These are phyloP conservation scores for Nansenia antarctica DNA, from an alignment of 2,113 vertebrate genomes.

Conservation along the genomic window DNA sequence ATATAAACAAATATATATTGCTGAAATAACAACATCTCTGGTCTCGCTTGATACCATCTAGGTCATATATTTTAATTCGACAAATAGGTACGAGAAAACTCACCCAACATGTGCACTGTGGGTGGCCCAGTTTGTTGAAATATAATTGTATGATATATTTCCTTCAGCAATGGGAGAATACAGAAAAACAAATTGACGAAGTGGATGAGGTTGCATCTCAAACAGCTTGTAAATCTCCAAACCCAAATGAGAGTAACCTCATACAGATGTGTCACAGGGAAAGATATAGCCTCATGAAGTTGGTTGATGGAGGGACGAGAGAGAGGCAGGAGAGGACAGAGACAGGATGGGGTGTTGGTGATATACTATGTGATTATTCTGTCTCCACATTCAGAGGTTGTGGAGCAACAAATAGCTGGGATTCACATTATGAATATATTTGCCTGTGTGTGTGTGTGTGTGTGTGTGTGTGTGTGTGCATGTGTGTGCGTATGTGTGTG, in stretches of 20 bases:
- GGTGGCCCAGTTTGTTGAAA: background rate
- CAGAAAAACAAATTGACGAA: conserved; percentile 42
- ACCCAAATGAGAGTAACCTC: conserved; percentile 59
- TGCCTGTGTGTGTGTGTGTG: conserved; percentile 2
- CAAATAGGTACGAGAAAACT: no score
- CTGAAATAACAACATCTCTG: no score
- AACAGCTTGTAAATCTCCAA: conserved; percentile 64
- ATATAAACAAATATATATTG: no score
- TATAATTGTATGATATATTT: conserved; percentile 24
- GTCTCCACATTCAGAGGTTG: conserved; percentile 17
- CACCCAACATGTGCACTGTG: background rate
- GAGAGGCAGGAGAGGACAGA: background rate
- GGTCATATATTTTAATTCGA: background rate
- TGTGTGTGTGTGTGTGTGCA: conserved; percentile 18
- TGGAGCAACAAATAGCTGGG: conserved; percentile 5
- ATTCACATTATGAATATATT: background rate
- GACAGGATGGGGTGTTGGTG: conserved; percentile 21
- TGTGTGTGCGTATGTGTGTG: conserved; percentile 30
- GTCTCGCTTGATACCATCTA: no score
- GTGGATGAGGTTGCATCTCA: conserved; percentile 46
- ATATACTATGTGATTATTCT: conserved; percentile 44
- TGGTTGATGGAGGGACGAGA: background rate
- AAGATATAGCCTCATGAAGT: conserved; percentile 51
- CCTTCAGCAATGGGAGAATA: conserved; percentile 29
- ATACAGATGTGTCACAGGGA: conserved; percentile 50